phyloP scores from a whole-genome alignment of 2,888 invertebrate genomes.

The Drosophila pseudotakahashii region DNA sequence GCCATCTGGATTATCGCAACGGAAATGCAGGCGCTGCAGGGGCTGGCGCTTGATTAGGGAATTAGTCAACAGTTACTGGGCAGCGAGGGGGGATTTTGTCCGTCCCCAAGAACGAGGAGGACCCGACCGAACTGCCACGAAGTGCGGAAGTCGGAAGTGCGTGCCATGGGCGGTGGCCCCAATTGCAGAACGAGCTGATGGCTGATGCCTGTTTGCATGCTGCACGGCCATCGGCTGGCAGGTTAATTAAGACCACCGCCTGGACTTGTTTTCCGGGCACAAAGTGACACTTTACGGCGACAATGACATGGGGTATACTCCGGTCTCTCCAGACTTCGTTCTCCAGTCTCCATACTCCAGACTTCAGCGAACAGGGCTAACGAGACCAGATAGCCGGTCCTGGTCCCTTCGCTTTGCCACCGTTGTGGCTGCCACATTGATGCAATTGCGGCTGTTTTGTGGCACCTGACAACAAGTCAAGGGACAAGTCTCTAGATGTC shows the following conservation, averaged over 20 bases:
- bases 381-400: not conserved
- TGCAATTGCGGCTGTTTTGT: conserved; percentile 29
- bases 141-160: conserved; percentile 21
- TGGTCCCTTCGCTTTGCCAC: not conserved
- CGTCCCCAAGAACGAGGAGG: not conserved
- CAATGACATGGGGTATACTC: conserved; percentile 5
- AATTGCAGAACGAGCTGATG: conserved; percentile 6
- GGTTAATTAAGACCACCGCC: conserved; percentile 27
- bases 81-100: not conserved
- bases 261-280: conserved; percentile 15
- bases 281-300: conserved; percentile 7
- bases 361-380: not conserved
- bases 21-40: conserved; percentile 26
- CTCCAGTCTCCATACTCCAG: not conserved
- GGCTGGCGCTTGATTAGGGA: conserved; percentile 33
- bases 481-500: conserved; percentile 3
- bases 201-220: conserved; percentile 17
- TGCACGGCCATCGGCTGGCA: conserved; percentile 24
- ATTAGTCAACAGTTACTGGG: conserved; percentile 20
- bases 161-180: conserved; percentile 13
- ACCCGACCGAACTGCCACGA: not conserved
- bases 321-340: not conserved
- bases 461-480: conserved; percentile 13
- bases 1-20: conserved; percentile 27
- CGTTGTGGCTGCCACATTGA: conserved; percentile 18